A percentile compares a stretch with the other conserved stretches of the same genome.
Evolutionary conservation across 2,888 invertebrate species (phyloP).

Genomic region (Thalpophila matura): DNA sequence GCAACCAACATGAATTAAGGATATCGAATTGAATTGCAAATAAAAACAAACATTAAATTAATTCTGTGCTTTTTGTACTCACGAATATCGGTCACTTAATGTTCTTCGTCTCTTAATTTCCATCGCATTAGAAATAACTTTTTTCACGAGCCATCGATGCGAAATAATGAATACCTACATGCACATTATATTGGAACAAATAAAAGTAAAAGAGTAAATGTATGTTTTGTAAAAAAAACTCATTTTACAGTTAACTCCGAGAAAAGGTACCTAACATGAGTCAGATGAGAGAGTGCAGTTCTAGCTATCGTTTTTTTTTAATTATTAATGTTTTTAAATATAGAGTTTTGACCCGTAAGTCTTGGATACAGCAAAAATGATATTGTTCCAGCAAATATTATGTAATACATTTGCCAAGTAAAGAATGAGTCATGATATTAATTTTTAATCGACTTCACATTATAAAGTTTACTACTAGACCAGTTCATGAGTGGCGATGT

Average conservation of each 20-base stretch:
- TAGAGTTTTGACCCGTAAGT: background rate
- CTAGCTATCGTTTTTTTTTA: background rate
- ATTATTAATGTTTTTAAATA: background rate
- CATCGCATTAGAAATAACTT: constrained; percentile 56
- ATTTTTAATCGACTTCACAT: too few relatives aligned
- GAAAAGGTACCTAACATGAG: too few relatives aligned
- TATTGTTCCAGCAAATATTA: constrained; percentile 4
- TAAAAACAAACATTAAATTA: constrained; percentile 57
- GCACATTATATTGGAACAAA: background rate
- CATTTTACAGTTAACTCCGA: background rate
- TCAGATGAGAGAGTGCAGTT: background rate
- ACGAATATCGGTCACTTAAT: constrained; percentile 54
- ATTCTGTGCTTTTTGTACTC: constrained; percentile 52
- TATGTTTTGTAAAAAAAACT: background rate
- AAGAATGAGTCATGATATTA: constrained; percentile 50
- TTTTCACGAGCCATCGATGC: constrained; percentile 34
- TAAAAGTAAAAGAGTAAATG: background rate
- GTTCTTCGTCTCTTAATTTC: constrained; percentile 51
- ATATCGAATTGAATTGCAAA: constrained; percentile 63
- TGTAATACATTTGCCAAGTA: constrained; percentile 23
- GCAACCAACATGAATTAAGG: constrained; percentile 62
- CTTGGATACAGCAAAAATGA: background rate
- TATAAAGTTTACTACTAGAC: constrained; percentile 51
- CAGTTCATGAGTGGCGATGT: constrained; percentile 52
- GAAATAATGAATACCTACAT: constrained; percentile 28